Evolutionary conservation across 2,888 invertebrate species (phyloP).

Genomic region (Cantharis rufa): DNA sequence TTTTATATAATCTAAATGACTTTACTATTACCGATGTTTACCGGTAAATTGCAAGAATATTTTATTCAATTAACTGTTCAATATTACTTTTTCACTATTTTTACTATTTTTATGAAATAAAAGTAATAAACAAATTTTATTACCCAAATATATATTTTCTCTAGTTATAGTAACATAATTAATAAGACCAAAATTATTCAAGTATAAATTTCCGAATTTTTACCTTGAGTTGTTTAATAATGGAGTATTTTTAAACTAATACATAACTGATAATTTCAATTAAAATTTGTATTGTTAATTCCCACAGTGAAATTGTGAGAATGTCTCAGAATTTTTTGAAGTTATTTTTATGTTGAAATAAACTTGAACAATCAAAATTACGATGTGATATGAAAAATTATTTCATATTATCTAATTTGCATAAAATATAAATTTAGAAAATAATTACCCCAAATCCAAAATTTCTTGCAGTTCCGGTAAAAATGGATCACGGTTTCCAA

Average conservation of each 20-base stretch:
- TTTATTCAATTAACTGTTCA: background rate
- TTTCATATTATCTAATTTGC: background rate
- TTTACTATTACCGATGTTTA: background rate
- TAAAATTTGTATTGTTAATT: background rate
- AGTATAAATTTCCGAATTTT: background rate
- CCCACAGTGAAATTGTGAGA: background rate
- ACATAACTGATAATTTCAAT: background rate
- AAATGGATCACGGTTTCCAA: constrained; percentile 58
- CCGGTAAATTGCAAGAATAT: background rate
- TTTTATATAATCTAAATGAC: background rate
- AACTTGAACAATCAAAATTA: background rate
- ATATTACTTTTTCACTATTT: too few relatives aligned
- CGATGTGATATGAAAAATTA: background rate
- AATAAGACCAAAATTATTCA: background rate
- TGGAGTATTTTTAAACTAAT: background rate
- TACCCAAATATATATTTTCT: too few relatives aligned
- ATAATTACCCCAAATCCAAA: constrained; percentile 53
- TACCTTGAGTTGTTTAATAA: background rate
- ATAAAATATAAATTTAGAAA: background rate
- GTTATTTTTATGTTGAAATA: background rate
- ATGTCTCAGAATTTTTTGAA: background rate
- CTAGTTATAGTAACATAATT: background rate
- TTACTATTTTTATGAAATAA: background rate
- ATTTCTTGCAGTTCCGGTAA: constrained; percentile 43
- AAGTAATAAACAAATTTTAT: background rate